Percentiles rank a stretch among this genome's conserved stretches.
phyloP scores from a whole-genome alignment of 2,888 invertebrate species.

The Caenorhabditis panamensis region DNA sequence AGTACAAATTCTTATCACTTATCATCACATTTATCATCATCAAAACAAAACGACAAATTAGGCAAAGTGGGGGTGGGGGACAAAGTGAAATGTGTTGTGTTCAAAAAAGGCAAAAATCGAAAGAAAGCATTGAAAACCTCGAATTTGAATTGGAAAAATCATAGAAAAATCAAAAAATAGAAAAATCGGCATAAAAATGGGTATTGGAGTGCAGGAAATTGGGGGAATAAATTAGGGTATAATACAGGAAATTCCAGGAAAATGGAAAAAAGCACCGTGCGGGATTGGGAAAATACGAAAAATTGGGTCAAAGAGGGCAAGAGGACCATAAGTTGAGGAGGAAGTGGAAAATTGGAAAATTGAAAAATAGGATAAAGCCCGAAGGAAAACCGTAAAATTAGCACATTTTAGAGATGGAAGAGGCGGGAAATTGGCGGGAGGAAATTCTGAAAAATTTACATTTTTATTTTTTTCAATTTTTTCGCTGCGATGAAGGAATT shows the following conservation, averaged over 20 bases:
- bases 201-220: background rate
- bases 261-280: slow-evolving; percentile 7
- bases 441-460: background rate
- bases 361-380: slow-evolving; percentile 34
- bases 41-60: background rate
- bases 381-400: slow-evolving; percentile 46
- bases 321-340: slow-evolving; percentile 5
- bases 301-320: slow-evolving; percentile 24
- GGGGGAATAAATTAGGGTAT: slow-evolving; percentile 7
- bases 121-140: slow-evolving; percentile 43
- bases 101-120: slow-evolving; percentile 11
- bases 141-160: slow-evolving; percentile 27
- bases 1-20: background rate
- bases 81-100: slow-evolving; percentile 42
- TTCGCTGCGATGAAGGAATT: background rate
- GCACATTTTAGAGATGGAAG: slow-evolving; percentile 11
- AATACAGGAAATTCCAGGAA: background rate
- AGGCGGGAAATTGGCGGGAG: background rate
- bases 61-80: background rate
- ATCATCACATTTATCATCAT: background rate
- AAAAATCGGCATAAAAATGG: slow-evolving; percentile 13
- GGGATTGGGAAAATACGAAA: background rate
- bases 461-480: too few relatives aligned
- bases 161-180: background rate
- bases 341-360: slow-evolving; percentile 11